These are phyloP conservation scores for Julus scandinavius DNA, from an alignment of 2,888 invertebrate species.

Conservation along the genomic window DNA sequence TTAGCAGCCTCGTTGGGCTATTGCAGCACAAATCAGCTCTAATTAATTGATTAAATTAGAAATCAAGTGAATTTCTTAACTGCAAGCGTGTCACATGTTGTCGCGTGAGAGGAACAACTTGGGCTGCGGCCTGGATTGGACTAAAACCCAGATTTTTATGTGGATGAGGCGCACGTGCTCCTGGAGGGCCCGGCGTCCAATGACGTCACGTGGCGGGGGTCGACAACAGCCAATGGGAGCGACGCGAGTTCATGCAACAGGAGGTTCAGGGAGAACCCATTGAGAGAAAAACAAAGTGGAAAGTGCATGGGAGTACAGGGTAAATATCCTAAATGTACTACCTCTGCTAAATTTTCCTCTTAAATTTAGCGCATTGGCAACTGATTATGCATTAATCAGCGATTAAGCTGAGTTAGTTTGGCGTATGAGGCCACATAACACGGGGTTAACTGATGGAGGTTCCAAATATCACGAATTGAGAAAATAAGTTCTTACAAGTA, in stretches of 20 bases:
- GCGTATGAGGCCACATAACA: too few relatives aligned
- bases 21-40: slow-evolving; percentile 21
- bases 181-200: not conserved
- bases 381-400: too few relatives aligned
- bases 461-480: too few relatives aligned
- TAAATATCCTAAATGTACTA: too few relatives aligned
- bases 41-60: slow-evolving; percentile 17
- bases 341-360: too few relatives aligned
- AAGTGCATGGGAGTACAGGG: too few relatives aligned
- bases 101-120: not conserved
- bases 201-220: not conserved
- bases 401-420: too few relatives aligned
- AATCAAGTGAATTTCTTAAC: not conserved
- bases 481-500: too few relatives aligned
- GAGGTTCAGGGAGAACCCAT: not conserved
- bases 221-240: not conserved
- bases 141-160: not conserved
- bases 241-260: not conserved
- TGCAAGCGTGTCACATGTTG: not conserved
- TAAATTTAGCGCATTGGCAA: too few relatives aligned
- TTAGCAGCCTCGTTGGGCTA: not conserved
- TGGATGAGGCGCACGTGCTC: not conserved
- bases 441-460: too few relatives aligned
- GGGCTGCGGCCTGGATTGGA: not conserved
- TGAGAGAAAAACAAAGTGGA: too few relatives aligned